Conservation (phyloP, 2,888 invertebrate species). For the Alloscopus bannaensis region DNA sequence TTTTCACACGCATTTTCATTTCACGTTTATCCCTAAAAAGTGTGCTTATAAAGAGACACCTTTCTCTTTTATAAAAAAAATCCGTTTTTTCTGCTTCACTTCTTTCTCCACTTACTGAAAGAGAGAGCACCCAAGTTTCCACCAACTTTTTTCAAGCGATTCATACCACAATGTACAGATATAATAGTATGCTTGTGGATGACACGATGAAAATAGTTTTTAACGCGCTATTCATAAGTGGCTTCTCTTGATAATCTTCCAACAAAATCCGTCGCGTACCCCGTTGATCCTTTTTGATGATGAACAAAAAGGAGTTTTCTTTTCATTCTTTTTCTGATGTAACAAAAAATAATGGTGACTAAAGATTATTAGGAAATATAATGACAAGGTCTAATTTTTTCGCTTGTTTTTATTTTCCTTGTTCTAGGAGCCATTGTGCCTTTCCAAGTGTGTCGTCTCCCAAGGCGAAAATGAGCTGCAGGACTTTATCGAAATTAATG, state of each 20-base stretch:
- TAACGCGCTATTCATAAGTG: neutral
- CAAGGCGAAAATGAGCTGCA: constrained; percentile 87
- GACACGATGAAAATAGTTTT: neutral
- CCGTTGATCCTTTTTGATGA: too few relatives aligned
- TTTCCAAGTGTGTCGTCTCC: constrained; percentile 93
- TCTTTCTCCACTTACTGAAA: too few relatives aligned
- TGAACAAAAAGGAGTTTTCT: neutral
- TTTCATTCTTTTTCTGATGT: neutral
- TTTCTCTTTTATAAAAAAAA: too few relatives aligned
- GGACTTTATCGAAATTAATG: constrained; percentile 96
- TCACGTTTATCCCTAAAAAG: too few relatives aligned
- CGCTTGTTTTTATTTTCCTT: constrained; percentile 25
- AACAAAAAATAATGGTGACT: neutral
- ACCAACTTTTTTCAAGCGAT: neutral
- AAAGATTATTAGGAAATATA: neutral
- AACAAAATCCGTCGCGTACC: too few relatives aligned
- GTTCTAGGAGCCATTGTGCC: constrained; percentile 86
- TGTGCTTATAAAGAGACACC: too few relatives aligned
- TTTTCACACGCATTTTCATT: too few relatives aligned
- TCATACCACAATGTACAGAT: neutral
- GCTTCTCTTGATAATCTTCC: neutral
- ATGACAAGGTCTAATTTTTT: neutral
- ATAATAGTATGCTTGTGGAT: neutral
- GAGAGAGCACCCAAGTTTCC: constrained; percentile 1
- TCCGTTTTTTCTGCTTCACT: too few relatives aligned